Conservation (phyloP, 2,113 vertebrate species). For the Hippocampus comes region DNA sequence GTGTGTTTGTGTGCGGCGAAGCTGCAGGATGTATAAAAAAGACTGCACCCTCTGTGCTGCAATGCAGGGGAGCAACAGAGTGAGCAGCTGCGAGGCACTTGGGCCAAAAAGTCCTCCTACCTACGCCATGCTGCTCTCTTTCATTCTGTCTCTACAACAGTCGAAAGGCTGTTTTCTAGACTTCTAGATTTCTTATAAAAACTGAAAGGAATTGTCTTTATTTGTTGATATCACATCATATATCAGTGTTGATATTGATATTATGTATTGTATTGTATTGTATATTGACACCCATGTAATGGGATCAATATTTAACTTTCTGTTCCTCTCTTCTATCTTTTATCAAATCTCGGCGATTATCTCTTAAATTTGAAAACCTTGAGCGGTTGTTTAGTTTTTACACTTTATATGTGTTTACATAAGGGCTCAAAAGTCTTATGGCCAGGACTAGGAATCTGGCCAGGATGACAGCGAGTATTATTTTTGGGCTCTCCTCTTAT, state of each 20-base stretch:
- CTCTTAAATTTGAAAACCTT: not conserved
- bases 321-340: not conserved
- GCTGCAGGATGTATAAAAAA: slow-evolving; percentile 43
- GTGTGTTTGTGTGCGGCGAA: slow-evolving; percentile 10
- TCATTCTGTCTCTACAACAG: slow-evolving; percentile 4
- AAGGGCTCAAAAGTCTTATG: too few species aligned
- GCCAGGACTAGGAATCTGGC: too few species aligned
- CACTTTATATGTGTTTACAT: not conserved
- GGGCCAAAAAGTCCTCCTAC: slow-evolving; percentile 28
- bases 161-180: not conserved
- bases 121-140: slow-evolving; percentile 4
- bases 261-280: too few species aligned
- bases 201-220: not conserved
- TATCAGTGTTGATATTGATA: not conserved
- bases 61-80: slow-evolving; percentile 69
- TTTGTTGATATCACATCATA: not conserved
- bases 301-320: not conserved
- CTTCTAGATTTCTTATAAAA: not conserved
- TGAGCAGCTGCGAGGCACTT: slow-evolving; percentile 39
- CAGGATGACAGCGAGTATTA: not conserved
- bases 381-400: not conserved
- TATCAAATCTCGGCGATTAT: too few species aligned
- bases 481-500: not conserved
- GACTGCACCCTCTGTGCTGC: slow-evolving; percentile 64
- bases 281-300: not conserved